These are phyloP conservation scores for Rhingia campestris DNA, from an alignment of 2,888 invertebrate species.

Conservation along the genomic window DNA sequence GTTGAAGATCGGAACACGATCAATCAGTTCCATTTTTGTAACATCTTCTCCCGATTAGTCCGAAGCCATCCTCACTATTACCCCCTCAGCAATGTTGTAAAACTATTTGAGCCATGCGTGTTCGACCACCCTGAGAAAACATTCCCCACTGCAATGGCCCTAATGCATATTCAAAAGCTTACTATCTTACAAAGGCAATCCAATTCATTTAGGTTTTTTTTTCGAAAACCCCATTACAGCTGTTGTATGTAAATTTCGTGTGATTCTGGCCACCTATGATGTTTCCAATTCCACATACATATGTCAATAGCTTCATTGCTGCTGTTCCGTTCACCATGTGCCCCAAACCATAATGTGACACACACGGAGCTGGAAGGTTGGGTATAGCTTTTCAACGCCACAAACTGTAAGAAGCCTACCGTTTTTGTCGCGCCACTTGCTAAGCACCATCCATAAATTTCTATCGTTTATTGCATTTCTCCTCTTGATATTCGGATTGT, in stretches of 20 bases:
- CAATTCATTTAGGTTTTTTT: slow-evolving; percentile 53
- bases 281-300: slow-evolving; percentile 64
- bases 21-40: neutral
- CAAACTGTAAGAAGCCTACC: slow-evolving; percentile 40
- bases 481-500: slow-evolving; percentile 18
- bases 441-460: slow-evolving; percentile 70
- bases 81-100: neutral
- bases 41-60: neutral
- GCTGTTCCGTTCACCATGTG: slow-evolving; percentile 56
- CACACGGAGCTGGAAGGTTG: slow-evolving; percentile 1
- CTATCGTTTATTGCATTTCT: slow-evolving; percentile 54
- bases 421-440: slow-evolving; percentile 69
- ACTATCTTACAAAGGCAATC: slow-evolving; percentile 33
- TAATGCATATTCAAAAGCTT: slow-evolving; percentile 45
- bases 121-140: slow-evolving; percentile 45
- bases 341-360: neutral
- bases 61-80: neutral
- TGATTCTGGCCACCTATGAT: slow-evolving; percentile 70
- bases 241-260: slow-evolving; percentile 65
- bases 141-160: neutral
- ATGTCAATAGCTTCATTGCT: slow-evolving; percentile 72
- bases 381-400: slow-evolving; percentile 39
- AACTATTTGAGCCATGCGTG: neutral
- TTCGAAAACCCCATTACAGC: slow-evolving; percentile 50
- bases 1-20: neutral